These are phyloP conservation scores for Mus musculus DNA, from an alignment of 2,113 vertebrate species.

Conservation along the genomic window DNA sequence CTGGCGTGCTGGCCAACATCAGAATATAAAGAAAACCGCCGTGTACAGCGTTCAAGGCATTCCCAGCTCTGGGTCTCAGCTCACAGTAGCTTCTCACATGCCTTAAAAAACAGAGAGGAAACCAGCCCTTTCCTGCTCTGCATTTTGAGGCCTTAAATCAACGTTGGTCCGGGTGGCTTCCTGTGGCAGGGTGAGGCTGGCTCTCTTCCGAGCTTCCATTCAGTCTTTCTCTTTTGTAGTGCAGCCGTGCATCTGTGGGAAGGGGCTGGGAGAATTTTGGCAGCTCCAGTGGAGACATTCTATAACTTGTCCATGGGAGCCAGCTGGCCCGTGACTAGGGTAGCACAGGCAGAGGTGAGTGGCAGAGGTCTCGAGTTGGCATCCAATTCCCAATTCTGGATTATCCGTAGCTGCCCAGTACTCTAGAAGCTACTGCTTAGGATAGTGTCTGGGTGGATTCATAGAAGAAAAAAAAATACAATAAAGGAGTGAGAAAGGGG, in stretches of 20 bases:
- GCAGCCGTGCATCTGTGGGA: background rate
- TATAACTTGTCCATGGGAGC: constrained; percentile 1
- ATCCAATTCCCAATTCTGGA: background rate
- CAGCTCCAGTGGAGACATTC: constrained; percentile 46
- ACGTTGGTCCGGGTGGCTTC: background rate
- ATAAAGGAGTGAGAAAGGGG: background rate
- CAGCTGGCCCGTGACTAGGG: background rate
- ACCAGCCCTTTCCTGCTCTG: background rate
- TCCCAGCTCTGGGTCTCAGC: constrained; percentile 60
- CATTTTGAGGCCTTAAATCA: background rate
- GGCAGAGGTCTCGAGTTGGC: background rate
- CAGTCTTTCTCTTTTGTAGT: background rate
- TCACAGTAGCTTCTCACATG: constrained; percentile 35
- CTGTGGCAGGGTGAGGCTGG: background rate
- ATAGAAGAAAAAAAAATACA: background rate
- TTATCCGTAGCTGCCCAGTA: background rate
- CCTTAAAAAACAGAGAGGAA: background rate
- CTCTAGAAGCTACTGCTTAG: background rate
- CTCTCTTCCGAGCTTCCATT: rapidly evolving
- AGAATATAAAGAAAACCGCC: constrained; percentile 81
- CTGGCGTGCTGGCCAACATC: constrained; percentile 78
- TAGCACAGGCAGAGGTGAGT: background rate
- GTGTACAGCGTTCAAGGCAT: constrained; percentile 81
- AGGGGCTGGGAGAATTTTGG: constrained; percentile 34
- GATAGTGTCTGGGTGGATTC: background rate